Evolutionary conservation across 2,797 vertebrate species (phyloP).

Genomic region (Catharus ustulatus): DNA sequence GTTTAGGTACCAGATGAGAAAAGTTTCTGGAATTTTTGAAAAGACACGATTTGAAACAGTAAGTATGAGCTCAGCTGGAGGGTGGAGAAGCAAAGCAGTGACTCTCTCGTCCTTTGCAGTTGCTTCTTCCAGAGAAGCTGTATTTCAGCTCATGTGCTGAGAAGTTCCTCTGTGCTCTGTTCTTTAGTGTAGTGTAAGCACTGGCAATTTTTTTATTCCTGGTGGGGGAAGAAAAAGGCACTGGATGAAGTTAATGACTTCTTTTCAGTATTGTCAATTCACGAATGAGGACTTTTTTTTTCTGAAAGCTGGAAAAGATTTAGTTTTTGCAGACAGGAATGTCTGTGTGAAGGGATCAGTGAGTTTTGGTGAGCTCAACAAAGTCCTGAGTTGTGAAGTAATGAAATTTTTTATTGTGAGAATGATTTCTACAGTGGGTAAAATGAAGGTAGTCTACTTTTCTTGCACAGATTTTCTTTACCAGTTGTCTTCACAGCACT

Average conservation of each 20-base stretch:
- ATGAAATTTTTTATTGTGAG: rapidly evolving
- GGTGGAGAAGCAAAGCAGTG: not conserved
- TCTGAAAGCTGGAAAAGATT: not conserved
- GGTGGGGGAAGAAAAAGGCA: no score
- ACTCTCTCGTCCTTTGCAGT: rapidly evolving
- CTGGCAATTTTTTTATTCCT: not conserved
- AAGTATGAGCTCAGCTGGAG: not conserved
- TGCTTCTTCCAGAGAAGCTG: not conserved
- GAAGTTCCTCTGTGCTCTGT: not conserved
- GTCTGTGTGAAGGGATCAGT: not conserved
- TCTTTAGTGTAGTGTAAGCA: rapidly evolving
- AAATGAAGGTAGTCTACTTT: not conserved
- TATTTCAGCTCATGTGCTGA: not conserved
- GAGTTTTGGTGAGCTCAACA: not conserved
- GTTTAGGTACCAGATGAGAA: not conserved
- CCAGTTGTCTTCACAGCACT: not conserved
- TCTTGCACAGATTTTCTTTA: not conserved
- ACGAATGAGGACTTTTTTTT: not conserved
- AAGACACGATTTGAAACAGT: rapidly evolving
- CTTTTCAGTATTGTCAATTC: not conserved
- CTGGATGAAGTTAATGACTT: not conserved
- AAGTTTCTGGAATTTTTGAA: not conserved
- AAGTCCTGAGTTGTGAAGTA: not conserved
- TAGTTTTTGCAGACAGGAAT: not conserved
- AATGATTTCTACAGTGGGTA: not conserved